Evolutionary conservation across 2,113 vertebrate species (phyloP).

Genomic region (Ochotona curzoniae): DNA sequence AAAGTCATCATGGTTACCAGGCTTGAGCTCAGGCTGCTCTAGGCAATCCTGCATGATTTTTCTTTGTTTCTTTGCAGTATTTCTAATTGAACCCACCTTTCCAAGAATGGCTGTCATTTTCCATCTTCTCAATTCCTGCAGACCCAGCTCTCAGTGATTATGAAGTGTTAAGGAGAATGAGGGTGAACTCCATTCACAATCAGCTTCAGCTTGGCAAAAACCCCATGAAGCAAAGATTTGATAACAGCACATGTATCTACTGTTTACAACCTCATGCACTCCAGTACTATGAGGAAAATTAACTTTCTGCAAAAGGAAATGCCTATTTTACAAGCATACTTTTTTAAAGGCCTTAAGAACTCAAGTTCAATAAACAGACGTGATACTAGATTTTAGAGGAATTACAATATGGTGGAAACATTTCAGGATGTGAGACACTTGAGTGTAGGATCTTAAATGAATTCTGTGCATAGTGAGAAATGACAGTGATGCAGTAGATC

Average conservation of each 20-base stretch:
- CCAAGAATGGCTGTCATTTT: not conserved
- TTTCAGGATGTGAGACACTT: not conserved
- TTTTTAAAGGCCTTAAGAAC: not conserved
- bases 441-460: not conserved
- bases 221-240: not conserved
- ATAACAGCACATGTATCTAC: not conserved
- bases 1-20: not conserved
- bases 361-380: not conserved
- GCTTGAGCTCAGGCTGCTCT: not conserved
- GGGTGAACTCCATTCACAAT: not conserved
- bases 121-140: not conserved
- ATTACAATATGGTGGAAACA: not conserved
- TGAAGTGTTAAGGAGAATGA: not conserved
- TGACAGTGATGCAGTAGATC: not conserved
- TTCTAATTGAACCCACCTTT: not conserved
- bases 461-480: not conserved
- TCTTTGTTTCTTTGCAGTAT: not conserved
- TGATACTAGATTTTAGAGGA: conserved; percentile 23
- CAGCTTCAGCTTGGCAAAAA: not conserved
- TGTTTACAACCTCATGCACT: not conserved
- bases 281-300: not conserved
- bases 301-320: conserved; percentile 33
- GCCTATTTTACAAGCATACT: not conserved
- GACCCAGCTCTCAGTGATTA: not conserved
- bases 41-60: not conserved